A percentile compares a stretch with the other conserved stretches of the same genome.
These are phyloP conservation scores for Lutraria lutraria DNA, from an alignment of 2,888 invertebrate species.

Conservation along the genomic window DNA sequence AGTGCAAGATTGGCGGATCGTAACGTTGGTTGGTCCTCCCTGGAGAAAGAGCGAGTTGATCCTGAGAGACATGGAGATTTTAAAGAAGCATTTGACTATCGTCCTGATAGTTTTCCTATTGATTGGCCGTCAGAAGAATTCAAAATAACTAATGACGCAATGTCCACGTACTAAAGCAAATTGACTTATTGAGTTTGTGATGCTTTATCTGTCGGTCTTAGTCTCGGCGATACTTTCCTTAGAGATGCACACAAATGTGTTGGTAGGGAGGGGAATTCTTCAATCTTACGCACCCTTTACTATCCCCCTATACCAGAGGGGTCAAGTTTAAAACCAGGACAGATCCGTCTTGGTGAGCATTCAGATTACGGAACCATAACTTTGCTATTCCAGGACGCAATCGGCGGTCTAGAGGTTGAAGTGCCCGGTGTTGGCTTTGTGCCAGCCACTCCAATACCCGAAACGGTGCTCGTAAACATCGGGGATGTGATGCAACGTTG, in stretches of 20 bases:
- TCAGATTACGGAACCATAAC: slow-evolving; percentile 75
- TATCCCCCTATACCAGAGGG: slow-evolving; percentile 47
- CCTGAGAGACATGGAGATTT: slow-evolving; percentile 61
- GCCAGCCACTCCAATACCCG: slow-evolving; percentile 92
- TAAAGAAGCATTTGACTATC: slow-evolving; percentile 65
- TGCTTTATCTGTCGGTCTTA: slow-evolving; percentile 48
- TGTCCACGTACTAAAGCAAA: slow-evolving; percentile 39
- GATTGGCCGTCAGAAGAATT: slow-evolving; percentile 52
- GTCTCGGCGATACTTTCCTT: slow-evolving; percentile 33
- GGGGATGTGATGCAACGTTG: slow-evolving; percentile 92
- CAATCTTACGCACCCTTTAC: slow-evolving; percentile 39
- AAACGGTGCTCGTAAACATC: slow-evolving; percentile 92
- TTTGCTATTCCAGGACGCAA: slow-evolving; percentile 74
- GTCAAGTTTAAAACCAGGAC: slow-evolving; percentile 67
- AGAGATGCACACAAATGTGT: slow-evolving; percentile 37
- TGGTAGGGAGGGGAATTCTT: slow-evolving; percentile 31
- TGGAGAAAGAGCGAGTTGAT: slow-evolving; percentile 55
- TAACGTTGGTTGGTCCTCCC: slow-evolving; percentile 58
- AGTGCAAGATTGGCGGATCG: slow-evolving; percentile 36
- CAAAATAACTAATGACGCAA: not conserved
- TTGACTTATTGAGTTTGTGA: slow-evolving; percentile 45
- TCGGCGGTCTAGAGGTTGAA: slow-evolving; percentile 73
- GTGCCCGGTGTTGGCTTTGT: slow-evolving; percentile 89
- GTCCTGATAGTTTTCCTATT: slow-evolving; percentile 27
- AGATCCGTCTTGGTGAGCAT: slow-evolving; percentile 76